A percentile compares a stretch with the other conserved stretches of the same genome.
Conservation (phyloP, 2,113 vertebrate species). For the Picathartes gymnocephalus region DNA sequence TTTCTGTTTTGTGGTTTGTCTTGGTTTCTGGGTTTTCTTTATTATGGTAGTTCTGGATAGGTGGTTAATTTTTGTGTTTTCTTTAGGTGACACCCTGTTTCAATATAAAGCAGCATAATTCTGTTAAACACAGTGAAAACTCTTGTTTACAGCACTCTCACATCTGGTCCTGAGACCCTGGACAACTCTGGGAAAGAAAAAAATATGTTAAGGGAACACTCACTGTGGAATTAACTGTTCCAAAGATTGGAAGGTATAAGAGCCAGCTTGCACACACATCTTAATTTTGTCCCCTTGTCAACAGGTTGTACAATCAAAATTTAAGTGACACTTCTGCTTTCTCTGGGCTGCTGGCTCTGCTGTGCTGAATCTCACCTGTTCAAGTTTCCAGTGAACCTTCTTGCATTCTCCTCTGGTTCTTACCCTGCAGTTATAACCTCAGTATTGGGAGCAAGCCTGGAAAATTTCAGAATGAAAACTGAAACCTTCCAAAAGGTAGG, state of each 20-base stretch:
- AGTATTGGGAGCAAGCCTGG: conserved; percentile 58
- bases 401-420: conserved; percentile 28
- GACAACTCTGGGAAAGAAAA: neutral
- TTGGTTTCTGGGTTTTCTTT: neutral
- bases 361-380: conserved; percentile 44
- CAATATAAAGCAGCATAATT: neutral
- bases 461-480: conserved; percentile 61
- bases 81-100: neutral
- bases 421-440: conserved; percentile 20
- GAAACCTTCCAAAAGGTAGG: conserved; percentile 63
- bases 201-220: neutral
- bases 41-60: neutral
- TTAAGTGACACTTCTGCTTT: neutral
- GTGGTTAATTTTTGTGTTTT: neutral
- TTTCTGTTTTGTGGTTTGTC: neutral
- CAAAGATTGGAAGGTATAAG: neutral
- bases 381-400: conserved; percentile 53
- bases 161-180: neutral
- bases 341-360: conserved; percentile 13
- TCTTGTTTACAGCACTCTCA: neutral
- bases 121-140: neutral
- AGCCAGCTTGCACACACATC: neutral
- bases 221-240: neutral
- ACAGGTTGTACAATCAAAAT: conserved; percentile 13
- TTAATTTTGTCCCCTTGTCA: conserved; percentile 23